phyloP scores from a whole-genome alignment of 1,140 invertebrate genomes.

The Phenacoccus solenopsis region DNA sequence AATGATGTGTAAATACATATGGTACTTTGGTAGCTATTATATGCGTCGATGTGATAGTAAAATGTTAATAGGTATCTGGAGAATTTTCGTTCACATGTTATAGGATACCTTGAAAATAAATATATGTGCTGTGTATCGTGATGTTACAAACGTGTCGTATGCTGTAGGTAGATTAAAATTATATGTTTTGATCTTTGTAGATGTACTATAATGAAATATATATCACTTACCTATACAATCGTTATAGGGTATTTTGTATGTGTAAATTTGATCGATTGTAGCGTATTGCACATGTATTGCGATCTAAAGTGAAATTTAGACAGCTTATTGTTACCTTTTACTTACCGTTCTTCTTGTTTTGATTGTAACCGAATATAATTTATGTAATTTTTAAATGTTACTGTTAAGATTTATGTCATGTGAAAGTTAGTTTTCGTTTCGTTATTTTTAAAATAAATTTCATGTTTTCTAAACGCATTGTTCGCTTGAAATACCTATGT shows the following conservation, averaged over 20 bases:
- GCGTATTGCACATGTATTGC: too few species aligned
- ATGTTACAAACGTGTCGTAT: not conserved
- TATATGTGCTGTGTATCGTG: conserved; percentile 7
- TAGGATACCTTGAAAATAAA: not conserved
- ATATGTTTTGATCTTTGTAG: too few species aligned
- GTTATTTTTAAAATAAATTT: not conserved
- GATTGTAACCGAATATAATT: not conserved
- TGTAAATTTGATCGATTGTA: too few species aligned
- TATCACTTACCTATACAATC: too few species aligned
- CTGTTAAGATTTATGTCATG: not conserved
- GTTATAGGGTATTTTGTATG: too few species aligned
- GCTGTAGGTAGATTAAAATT: too few species aligned
- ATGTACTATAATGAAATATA: too few species aligned
- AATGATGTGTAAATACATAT: too few species aligned
- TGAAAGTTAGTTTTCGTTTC: not conserved
- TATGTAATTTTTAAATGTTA: not conserved
- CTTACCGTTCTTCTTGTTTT: not conserved
- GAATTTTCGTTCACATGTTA: not conserved
- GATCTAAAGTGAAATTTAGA: not conserved
- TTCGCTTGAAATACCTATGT: too few species aligned
- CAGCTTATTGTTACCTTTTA: not conserved
- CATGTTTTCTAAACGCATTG: too few species aligned
- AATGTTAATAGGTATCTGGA: not conserved
- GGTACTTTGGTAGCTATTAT: too few species aligned
- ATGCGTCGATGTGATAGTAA: not conserved